Percentiles rank a stretch among this genome's conserved stretches.
These are phyloP conservation scores for Stenchaetothrips biformis DNA, from an alignment of 2,888 invertebrate species.

Conservation along the genomic window DNA sequence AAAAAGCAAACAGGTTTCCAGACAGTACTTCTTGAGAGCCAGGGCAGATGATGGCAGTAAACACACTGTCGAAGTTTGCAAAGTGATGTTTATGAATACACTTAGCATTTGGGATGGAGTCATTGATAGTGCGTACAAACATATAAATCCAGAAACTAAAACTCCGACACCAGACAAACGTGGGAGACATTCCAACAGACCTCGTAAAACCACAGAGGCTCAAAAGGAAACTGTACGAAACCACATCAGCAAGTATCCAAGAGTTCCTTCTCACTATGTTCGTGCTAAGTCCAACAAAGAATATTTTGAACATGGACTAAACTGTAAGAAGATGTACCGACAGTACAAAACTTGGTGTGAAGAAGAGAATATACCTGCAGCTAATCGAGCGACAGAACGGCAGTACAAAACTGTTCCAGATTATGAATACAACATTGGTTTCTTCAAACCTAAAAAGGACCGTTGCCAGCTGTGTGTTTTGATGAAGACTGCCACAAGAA, in stretches of 20 bases:
- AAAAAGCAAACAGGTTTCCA: neutral
- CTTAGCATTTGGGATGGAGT: neutral
- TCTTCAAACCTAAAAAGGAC: conserved; percentile 9
- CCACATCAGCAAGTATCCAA: conserved; percentile 35
- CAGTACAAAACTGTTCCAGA: neutral
- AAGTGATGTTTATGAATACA: neutral
- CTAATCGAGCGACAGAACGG: neutral
- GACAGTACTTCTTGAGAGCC: neutral
- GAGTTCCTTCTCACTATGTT: conserved; percentile 35
- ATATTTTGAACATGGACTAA: conserved; percentile 33
- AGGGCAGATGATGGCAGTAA: neutral
- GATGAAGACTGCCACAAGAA: neutral
- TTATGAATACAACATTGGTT: conserved; percentile 31
- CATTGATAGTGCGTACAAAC: neutral
- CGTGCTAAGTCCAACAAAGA: conserved; percentile 30
- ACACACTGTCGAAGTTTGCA: neutral
- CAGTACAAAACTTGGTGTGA: conserved; percentile 31
- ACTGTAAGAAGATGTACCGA: conserved; percentile 33
- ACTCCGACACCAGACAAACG: neutral
- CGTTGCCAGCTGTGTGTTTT: conserved; percentile 33
- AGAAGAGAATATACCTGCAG: neutral
- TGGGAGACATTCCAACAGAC: neutral
- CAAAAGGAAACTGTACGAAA: conserved; percentile 32
- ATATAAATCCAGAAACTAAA: neutral
- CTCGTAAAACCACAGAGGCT: conserved; percentile 22